These are phyloP conservation scores for Trichopoda pennipes DNA, from an alignment of 2,888 invertebrate species.

Conservation along the genomic window DNA sequence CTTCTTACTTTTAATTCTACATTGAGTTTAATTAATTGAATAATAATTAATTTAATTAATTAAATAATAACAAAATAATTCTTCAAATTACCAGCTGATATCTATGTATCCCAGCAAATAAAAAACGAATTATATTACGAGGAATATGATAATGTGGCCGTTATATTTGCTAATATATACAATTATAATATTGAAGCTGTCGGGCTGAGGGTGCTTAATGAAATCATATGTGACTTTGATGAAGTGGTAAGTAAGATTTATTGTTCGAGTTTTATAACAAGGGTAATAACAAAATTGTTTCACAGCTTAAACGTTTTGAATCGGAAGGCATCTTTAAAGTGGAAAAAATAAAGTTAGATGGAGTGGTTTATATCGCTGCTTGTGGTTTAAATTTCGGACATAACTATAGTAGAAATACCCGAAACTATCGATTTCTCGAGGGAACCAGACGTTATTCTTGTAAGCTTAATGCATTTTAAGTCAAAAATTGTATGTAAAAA, in stretches of 20 bases:
- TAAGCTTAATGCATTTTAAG: no score
- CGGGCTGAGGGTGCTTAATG: constrained; percentile 89
- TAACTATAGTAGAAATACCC: constrained; percentile 82
- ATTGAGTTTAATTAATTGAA: no score
- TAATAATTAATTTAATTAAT: no score
- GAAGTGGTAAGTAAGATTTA: constrained; percentile 82
- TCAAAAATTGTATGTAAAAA: constrained; percentile 35
- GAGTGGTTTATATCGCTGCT: constrained; percentile 98
- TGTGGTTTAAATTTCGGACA: constrained; percentile 91
- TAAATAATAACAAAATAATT: no score
- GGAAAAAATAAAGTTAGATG: constrained; percentile 98
- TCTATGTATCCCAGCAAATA: constrained; percentile 87
- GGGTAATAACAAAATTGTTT: not conserved
- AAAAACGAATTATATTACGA: constrained; percentile 92
- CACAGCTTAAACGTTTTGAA: constrained; percentile 76
- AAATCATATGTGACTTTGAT: constrained; percentile 96
- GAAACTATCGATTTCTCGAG: no score
- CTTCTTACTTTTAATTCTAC: no score
- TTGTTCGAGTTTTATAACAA: constrained; percentile 73
- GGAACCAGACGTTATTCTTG: no score
- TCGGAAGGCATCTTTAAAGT: constrained; percentile 86
- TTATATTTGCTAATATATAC: constrained; percentile 98
- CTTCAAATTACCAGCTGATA: constrained; percentile 84
- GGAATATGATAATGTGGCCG: constrained; percentile 93
- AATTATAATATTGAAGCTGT: constrained; percentile 87